phyloP scores from a whole-genome alignment of 2,888 invertebrate species.

The Noctua comes region DNA sequence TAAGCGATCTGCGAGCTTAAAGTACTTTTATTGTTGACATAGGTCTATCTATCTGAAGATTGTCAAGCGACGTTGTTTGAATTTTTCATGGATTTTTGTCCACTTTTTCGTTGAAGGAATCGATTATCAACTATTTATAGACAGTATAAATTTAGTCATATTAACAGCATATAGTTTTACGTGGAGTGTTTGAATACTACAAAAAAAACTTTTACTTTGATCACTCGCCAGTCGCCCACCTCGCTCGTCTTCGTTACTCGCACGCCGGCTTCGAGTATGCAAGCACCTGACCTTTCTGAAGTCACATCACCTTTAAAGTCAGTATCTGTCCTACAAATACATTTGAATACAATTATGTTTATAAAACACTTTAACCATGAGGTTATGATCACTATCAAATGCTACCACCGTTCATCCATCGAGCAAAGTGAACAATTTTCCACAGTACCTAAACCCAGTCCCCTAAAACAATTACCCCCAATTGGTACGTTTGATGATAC shows the following conservation, averaged over 20 bases:
- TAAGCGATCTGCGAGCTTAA: conserved; percentile 1
- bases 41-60: neutral
- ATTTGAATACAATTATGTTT: neutral
- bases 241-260: too few relatives aligned
- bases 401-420: conserved; percentile 1
- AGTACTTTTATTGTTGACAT: conserved; percentile 1
- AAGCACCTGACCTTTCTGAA: neutral
- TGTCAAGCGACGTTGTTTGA: neutral
- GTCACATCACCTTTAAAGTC: neutral
- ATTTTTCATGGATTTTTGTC: neutral
- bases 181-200: neutral
- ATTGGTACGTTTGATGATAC: conserved; percentile 38
- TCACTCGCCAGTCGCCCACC: too few relatives aligned
- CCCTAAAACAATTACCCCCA: conserved; percentile 54
- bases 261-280: too few relatives aligned
- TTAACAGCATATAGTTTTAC: neutral
- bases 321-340: neutral
- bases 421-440: conserved; percentile 34
- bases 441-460: conserved; percentile 3
- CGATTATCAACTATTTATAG: neutral
- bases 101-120: neutral
- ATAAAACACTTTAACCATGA: neutral
- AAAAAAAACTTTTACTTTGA: neutral
- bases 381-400: neutral
- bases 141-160: neutral